Evolutionary conservation across 30 jellyfish, hydroid and myxozoan species (phyloP).

Genomic region (Aurelia sp.): DNA sequence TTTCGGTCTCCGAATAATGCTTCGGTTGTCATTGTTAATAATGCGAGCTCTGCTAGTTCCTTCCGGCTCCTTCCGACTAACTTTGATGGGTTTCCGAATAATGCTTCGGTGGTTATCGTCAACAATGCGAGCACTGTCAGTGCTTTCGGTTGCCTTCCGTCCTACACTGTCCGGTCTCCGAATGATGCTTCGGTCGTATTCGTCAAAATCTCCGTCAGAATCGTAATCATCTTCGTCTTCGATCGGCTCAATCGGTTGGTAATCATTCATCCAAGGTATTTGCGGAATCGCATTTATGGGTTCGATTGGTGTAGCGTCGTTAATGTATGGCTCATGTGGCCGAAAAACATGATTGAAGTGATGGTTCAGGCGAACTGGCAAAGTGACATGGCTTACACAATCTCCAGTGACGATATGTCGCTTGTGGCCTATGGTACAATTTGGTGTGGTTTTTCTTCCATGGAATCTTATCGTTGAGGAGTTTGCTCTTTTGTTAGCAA

Average conservation of each 20-base stretch:
- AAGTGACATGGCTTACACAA: slow-evolving; percentile 13
- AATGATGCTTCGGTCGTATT: not conserved
- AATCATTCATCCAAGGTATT: slow-evolving; percentile 69
- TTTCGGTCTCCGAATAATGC: too few relatives aligned
- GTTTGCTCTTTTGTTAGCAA: too few relatives aligned
- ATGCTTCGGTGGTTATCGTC: too few relatives aligned
- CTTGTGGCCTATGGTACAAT: slow-evolving; percentile 14
- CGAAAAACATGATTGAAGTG: slow-evolving; percentile 27
- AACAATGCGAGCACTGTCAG: too few relatives aligned
- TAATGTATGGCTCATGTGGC: slow-evolving; percentile 63
- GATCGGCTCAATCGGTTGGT: slow-evolving; percentile 57
- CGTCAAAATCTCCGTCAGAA: not conserved
- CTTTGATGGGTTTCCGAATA: too few relatives aligned
- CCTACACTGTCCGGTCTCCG: too few relatives aligned
- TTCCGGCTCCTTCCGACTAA: too few relatives aligned
- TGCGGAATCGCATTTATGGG: slow-evolving; percentile 43
- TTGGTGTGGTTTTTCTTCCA: not conserved
- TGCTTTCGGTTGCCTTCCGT: too few relatives aligned
- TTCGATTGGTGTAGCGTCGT: slow-evolving; percentile 57
- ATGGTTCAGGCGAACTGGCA: not conserved
- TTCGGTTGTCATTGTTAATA: too few relatives aligned
- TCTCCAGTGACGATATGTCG: slow-evolving; percentile 17
- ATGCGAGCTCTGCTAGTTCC: too few relatives aligned
- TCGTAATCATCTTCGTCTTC: slow-evolving; percentile 29
- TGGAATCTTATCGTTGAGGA: not conserved